A percentile compares a stretch with the other conserved stretches of the same genome.
These are phyloP conservation scores for Petaurus breviceps DNA, from an alignment of 2,113 vertebrate species.

Conservation along the genomic window DNA sequence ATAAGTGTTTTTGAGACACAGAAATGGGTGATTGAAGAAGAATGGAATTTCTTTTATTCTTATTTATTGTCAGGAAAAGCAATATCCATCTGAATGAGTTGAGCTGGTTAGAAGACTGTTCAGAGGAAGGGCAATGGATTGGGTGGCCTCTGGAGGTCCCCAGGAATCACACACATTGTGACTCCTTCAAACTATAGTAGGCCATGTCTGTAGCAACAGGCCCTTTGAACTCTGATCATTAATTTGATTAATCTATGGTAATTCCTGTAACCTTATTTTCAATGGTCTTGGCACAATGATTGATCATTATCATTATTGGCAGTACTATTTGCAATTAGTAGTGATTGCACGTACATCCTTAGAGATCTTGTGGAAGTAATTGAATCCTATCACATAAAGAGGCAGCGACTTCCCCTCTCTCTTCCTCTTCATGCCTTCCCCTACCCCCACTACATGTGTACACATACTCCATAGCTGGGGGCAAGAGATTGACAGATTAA, in stretches of 20 bases:
- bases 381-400: constrained; percentile 57
- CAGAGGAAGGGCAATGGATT: neutral
- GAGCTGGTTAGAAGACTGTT: neutral
- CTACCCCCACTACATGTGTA: neutral
- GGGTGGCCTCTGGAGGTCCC: neutral
- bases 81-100: neutral
- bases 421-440: neutral
- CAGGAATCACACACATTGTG: neutral
- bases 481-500: constrained; percentile 58
- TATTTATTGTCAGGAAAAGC: neutral
- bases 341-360: constrained; percentile 63
- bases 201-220: neutral
- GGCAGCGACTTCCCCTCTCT: constrained; percentile 27
- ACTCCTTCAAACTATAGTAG: neutral
- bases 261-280: constrained; percentile 55
- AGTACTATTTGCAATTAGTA: constrained; percentile 65
- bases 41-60: neutral
- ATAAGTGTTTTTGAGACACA: neutral
- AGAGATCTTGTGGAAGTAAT: constrained; percentile 61
- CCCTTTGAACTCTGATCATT: neutral
- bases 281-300: constrained; percentile 46
- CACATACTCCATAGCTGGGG: constrained; percentile 43
- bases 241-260: neutral
- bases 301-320: constrained; percentile 55
- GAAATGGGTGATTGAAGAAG: neutral